Conservation (phyloP, 64 coral and sea anemone species). For the Dendronephthya gigantea region DNA sequence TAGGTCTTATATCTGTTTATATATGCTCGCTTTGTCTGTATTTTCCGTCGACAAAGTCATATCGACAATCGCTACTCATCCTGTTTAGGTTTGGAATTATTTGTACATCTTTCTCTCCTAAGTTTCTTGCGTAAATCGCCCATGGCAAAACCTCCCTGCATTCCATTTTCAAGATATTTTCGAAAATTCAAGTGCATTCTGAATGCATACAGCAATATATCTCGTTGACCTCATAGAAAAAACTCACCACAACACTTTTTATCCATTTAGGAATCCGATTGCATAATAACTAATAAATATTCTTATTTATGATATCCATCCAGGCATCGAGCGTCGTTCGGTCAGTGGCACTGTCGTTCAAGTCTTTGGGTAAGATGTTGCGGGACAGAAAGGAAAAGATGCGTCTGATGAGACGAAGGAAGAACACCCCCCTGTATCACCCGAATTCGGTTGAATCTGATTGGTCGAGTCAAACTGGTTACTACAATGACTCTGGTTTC, state of each 20-base stretch:
- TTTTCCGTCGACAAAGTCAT: too few species aligned
- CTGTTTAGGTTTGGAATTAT: too few species aligned
- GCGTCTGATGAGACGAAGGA: neutral
- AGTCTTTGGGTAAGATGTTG: neutral
- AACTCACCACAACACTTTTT: neutral
- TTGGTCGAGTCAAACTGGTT: neutral
- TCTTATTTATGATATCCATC: neutral
- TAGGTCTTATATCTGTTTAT: too few species aligned
- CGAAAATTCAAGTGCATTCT: too few species aligned
- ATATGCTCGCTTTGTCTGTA: too few species aligned
- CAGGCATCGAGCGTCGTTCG: neutral
- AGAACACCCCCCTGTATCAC: neutral
- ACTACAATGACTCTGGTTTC: neutral
- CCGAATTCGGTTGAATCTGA: neutral
- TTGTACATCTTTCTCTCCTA: too few species aligned
- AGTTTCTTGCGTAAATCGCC: too few species aligned
- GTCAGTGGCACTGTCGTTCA: neutral
- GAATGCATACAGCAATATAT: too few species aligned
- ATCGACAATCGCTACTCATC: too few species aligned
- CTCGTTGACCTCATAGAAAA: neutral
- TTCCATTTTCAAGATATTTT: too few species aligned
- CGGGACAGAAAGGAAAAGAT: neutral
- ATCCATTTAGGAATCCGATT: neutral
- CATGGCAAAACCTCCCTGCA: too few species aligned
- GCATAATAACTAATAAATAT: too few species aligned